A percentile compares a stretch with the other conserved stretches of the same genome.
These are phyloP conservation scores for Zaprionus nigranus DNA, from an alignment of 1,140 invertebrate genomes.

Conservation along the genomic window DNA sequence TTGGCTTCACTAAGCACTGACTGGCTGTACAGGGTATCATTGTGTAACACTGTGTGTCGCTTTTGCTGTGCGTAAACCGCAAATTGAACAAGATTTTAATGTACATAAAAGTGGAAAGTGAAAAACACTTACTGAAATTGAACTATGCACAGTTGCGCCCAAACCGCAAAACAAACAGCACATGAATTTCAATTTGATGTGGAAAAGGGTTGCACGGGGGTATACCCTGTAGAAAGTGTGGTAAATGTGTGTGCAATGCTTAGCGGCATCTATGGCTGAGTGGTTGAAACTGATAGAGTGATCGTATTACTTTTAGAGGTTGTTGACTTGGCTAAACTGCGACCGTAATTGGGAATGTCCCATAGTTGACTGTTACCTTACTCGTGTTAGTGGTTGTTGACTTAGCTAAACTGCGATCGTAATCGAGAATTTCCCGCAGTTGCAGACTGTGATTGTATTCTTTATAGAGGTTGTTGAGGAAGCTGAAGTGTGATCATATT, in stretches of 20 bases:
- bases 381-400: neutral
- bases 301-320: too few species aligned
- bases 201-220: neutral
- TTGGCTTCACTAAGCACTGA: conserved; percentile 22
- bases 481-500: neutral
- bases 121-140: conserved; percentile 68
- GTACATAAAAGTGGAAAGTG: conserved; percentile 29
- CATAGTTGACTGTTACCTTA: neutral
- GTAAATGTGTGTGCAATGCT: too few species aligned
- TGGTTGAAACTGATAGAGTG: too few species aligned
- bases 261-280: too few species aligned
- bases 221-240: neutral
- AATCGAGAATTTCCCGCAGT: fast-evolving
- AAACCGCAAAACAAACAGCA: conserved; percentile 3
- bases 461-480: neutral
- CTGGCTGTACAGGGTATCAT: neutral
- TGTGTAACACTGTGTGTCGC: neutral
- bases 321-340: too few species aligned
- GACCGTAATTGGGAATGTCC: neutral
- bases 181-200: neutral
- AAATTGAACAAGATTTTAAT: conserved; percentile 53
- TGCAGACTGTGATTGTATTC: neutral
- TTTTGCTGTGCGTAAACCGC: conserved; percentile 29
- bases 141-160: conserved; percentile 27
- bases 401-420: neutral